Base-by-base conservation (phyloP, 2,888 invertebrate species). In the Subacronicta megacephala region DNA sequence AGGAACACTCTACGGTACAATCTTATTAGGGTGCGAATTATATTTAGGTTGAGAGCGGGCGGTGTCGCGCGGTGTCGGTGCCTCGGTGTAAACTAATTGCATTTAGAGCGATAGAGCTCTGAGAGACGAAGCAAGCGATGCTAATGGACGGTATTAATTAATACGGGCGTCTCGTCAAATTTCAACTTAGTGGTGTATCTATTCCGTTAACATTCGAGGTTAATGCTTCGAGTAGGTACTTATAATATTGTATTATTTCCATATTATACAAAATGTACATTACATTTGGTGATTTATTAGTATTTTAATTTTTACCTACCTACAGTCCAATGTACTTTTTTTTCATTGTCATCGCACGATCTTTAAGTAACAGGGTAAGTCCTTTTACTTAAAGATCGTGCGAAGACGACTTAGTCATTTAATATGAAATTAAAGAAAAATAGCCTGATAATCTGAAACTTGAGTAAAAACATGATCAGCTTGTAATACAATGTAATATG, bases 131-230 rank as follows among this genome's bases (percentile, higher is more conserved):
- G 88, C 89, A 87, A 89, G 90, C 88, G 92, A 86, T 87, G 90
- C 90, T 92, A 93, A 93, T 93, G 92, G 93, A 91, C 88, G 88
- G 87, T 90, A 90, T 91, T 93, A 90, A 93, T 93, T 93, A 93
- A 90, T 88, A 85, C 86, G 78, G 84, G 85, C 87, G 84, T 89
- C 89, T 90, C 89, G 84, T 90, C 90, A 90, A 89, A 90, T 88
- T 89, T 88, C 83, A 81, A 81, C 83, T 84, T 78, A 77, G 82
- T 75, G 62, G 77, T 86, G 86, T 89, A 88, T 90, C 85, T 84
- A 84, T 88, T 85, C 78, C 68, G 67, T 69, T 66, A 73, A 79
- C 77, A 76, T 75, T 69, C 5, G 70, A 75, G 75, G 72, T 78
- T 75, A 75, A 76, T 71, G 64, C 72, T 59, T 55, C 38, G 58